Conservation (phyloP, 2,113 vertebrate genomes). For the Symphodus melops region DNA sequence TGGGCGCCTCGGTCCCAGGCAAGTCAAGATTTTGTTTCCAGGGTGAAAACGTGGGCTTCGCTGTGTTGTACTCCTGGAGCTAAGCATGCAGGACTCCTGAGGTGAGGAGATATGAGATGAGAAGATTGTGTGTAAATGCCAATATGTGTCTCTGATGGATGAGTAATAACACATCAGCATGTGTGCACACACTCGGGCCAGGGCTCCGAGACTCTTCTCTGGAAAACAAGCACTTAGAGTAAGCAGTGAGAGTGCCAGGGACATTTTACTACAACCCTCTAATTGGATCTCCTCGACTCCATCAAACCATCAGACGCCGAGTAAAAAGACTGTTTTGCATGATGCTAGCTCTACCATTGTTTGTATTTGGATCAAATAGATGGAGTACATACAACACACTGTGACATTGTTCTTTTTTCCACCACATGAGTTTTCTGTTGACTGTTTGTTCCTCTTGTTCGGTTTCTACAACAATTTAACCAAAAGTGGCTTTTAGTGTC, state of each 20-base stretch:
- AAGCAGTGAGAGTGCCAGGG: neutral
- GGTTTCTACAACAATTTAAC: slow-evolving; percentile 15
- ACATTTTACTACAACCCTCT: slow-evolving; percentile 11
- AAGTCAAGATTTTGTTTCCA: slow-evolving; percentile 10
- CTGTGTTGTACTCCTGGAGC: neutral
- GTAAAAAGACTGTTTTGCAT: neutral
- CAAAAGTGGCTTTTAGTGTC: slow-evolving; percentile 3
- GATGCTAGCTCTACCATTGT: neutral
- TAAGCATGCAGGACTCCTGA: slow-evolving; percentile 3
- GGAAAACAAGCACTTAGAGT: slow-evolving; percentile 23
- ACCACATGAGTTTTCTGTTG: neutral
- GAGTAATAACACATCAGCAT: slow-evolving; percentile 64
- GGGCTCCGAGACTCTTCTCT: slow-evolving; percentile 17
- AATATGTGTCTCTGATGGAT: slow-evolving; percentile 45
- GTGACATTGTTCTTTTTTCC: neutral
- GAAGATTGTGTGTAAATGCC: slow-evolving; percentile 40
- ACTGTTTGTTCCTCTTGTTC: neutral
- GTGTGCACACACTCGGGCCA: slow-evolving; percentile 42
- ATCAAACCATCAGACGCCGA: neutral
- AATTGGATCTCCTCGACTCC: slow-evolving; percentile 19
- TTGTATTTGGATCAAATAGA: slow-evolving; percentile 12
- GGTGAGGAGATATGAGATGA: slow-evolving; percentile 12
- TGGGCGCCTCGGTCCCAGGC: slow-evolving; percentile 13
- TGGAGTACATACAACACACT: neutral
- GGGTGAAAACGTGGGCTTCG: slow-evolving; percentile 8